phyloP scores from a whole-genome alignment of 2,113 vertebrate genomes.

The Macaca fascicularis region T2T-MFA8v1.1 NC_088375.1:72837001-72837500 shows the following conservation, averaged over 20 bases:
- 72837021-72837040: background rate
- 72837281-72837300: background rate
- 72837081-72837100: background rate
- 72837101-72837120: background rate
- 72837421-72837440: slow-evolving; percentile 3
- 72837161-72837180: background rate
- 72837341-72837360: background rate
- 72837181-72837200: slow-evolving; percentile 1
- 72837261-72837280: background rate
- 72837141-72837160: background rate
- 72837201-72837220: background rate
- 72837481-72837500: background rate
- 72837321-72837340: background rate
- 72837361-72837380: background rate
- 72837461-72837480: background rate
- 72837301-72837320: background rate
- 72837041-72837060: background rate
- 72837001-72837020: background rate
- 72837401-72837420: background rate
- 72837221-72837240: background rate
- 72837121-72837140: background rate
- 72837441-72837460: background rate
- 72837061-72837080: background rate
- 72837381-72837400: background rate
- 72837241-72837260: background rate